Percentiles rank a stretch among this genome's conserved stretches.
Evolutionary conservation across 2,113 vertebrate genomes (phyloP).

Genomic region (Salvator merianae): DNA sequence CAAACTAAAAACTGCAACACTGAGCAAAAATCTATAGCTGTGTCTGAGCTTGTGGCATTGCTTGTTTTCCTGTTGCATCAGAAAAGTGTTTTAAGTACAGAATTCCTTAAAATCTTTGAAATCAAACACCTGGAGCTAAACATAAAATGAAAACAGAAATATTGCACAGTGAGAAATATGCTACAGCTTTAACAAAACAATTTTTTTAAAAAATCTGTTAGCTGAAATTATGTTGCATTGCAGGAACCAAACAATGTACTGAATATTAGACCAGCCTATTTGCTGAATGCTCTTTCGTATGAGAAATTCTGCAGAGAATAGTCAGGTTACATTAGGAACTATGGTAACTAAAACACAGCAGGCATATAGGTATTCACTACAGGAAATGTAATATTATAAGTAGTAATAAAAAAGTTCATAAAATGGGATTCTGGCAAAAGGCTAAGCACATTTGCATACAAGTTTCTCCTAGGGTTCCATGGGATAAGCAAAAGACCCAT

Average conservation of each 20-base stretch:
- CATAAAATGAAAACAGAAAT: background rate
- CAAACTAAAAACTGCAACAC: background rate
- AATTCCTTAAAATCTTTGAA: background rate
- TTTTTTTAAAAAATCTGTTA: background rate
- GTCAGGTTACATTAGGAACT: conserved; percentile 16
- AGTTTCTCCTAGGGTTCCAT: conserved; percentile 42
- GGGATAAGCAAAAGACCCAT: conserved; percentile 16
- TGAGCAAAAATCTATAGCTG: background rate
- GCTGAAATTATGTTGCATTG: conserved; percentile 1
- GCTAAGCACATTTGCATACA: conserved; percentile 33
- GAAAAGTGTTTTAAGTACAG: background rate
- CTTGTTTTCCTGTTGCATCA: background rate
- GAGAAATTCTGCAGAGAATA: conserved; percentile 19
- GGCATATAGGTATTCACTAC: conserved; percentile 30
- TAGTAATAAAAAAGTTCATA: conserved; percentile 49
- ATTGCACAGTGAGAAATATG: background rate
- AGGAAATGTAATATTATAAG: conserved; percentile 48
- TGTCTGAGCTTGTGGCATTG: background rate
- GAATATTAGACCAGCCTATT: background rate
- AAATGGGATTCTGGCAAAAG: conserved; percentile 43
- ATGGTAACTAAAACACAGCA: conserved; percentile 31
- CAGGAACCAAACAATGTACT: conserved; percentile 29
- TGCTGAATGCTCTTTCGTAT: conserved; percentile 12
- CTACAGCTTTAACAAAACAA: background rate
- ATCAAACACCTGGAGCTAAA: background rate